Percentiles rank a stretch among this genome's conserved stretches.
Conservation (phyloP, 2,888 invertebrate species). For the Archips crataeganus region DNA sequence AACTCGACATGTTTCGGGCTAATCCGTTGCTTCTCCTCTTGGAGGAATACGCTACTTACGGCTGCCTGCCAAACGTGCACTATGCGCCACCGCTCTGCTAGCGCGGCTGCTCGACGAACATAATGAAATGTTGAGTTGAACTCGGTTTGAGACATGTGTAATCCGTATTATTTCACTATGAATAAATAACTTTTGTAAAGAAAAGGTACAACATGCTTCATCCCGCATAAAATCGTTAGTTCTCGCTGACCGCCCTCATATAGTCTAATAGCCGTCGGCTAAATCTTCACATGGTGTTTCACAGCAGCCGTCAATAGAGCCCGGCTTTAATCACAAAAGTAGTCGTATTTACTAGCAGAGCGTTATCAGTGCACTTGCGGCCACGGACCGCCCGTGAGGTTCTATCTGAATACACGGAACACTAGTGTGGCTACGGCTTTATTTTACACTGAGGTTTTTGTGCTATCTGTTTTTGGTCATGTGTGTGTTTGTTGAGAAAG, state of each 20-base stretch:
- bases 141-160: too few relatives aligned
- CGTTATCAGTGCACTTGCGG: slow-evolving; percentile 34
- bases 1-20: too few relatives aligned
- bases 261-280: slow-evolving; percentile 69
- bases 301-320: slow-evolving; percentile 70
- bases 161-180: too few relatives aligned
- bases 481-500: too few relatives aligned
- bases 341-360: slow-evolving; percentile 49
- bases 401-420: neutral
- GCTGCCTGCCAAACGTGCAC: too few relatives aligned
- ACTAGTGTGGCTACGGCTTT: neutral
- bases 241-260: slow-evolving; percentile 68
- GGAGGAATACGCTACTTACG: too few relatives aligned
- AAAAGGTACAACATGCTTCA: neutral
- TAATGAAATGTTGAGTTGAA: too few relatives aligned
- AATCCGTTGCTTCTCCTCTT: too few relatives aligned
- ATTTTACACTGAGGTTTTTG: neutral
- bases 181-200: too few relatives aligned
- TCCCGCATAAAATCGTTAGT: slow-evolving; percentile 52
- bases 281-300: slow-evolving; percentile 75
- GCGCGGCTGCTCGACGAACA: too few relatives aligned
- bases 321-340: slow-evolving; percentile 62
- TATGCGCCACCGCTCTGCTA: too few relatives aligned
- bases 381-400: slow-evolving; percentile 6
- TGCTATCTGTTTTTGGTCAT: neutral